Base-by-base conservation (phyloP, 2,113 vertebrate species). In the Psilopogon haemacephalus region DNA sequence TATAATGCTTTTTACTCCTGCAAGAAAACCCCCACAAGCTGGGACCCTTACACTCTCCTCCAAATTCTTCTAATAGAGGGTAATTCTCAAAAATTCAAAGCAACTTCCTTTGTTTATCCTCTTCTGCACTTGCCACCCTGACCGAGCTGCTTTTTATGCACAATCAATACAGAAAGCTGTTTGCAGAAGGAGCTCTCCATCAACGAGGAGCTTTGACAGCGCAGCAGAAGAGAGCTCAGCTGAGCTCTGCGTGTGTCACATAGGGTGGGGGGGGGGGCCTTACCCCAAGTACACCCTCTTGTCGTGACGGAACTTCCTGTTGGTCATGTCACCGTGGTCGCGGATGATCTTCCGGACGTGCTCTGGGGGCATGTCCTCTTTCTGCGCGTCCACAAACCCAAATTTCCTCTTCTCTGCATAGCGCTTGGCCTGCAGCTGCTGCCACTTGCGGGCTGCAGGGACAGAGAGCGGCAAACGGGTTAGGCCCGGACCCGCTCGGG, bases 261-360 rank as follows among this genome's bases (percentile, higher is more conserved):
- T 1, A 6, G 28, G 6, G 0, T 3, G n/a, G n/a, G 6, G 0
- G 3, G n/a, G n/a, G 8, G 0, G 5, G 6, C 28, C 95, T 97
- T 97, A 99, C 99, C 99, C 99, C 77, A 99, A 97, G 88, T 99
- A 99, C 24, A 99, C 99, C 9, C 99, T 98, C 89, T 99, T 99
- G 98, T 99, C 99, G 70, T 99, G 99, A 4, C 99, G 99, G 93
- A 99, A 99, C 77, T 99, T 99, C 87, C 99, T 98, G 81, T 99
- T 99, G 86, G 99, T 99, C 99, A 99, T 99, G 94, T 99, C 99
- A 13, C 99, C 99, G 46, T 99, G 99, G 95, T 99, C 99, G 73
- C 99, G 98, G 95, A 99, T 99, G 90, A 99, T 99, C 89, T 99
- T 99, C 7, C 99, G 98, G 28, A 99, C 99, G 26, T 99, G 99